Conservation (phyloP, 2,888 invertebrate species). For the Mycogona germanica region DNA sequence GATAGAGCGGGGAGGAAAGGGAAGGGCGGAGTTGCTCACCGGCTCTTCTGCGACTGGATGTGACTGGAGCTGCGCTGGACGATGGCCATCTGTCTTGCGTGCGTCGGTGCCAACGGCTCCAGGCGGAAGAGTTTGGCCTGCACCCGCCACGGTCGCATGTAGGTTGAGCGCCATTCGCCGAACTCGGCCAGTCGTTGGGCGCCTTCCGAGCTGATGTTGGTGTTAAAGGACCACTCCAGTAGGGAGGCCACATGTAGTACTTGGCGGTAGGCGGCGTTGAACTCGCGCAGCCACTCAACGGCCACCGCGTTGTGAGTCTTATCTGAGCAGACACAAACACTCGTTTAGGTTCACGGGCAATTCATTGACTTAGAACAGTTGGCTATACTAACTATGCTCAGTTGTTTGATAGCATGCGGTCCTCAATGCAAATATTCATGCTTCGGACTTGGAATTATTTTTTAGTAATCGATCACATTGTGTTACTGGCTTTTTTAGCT, state of each 20-base stretch:
- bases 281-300: constrained; percentile 13
- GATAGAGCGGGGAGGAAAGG: neutral
- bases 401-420: no score
- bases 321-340: neutral
- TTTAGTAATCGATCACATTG: no score
- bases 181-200: constrained; percentile 7
- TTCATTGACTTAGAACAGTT: no score
- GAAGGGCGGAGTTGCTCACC: neutral
- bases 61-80: neutral
- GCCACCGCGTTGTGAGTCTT: neutral
- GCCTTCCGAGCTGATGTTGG: constrained; percentile 15
- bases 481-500: no score
- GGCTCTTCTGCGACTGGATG: neutral
- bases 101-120: neutral
- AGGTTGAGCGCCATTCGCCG: neutral
- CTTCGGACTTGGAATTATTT: no score
- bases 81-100: constrained; percentile 2
- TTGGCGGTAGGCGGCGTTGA: constrained; percentile 13
- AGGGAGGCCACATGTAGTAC: constrained; percentile 14
- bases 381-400: no score
- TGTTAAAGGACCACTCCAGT: constrained; percentile 18
- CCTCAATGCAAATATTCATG: no score
- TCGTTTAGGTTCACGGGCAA: no score
- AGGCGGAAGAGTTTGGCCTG: constrained; percentile 10
- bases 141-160: constrained; percentile 14